Evolutionary conservation across 2,113 vertebrate species (phyloP).

Genomic region (Hydrochoerus hydrochaeris): DNA sequence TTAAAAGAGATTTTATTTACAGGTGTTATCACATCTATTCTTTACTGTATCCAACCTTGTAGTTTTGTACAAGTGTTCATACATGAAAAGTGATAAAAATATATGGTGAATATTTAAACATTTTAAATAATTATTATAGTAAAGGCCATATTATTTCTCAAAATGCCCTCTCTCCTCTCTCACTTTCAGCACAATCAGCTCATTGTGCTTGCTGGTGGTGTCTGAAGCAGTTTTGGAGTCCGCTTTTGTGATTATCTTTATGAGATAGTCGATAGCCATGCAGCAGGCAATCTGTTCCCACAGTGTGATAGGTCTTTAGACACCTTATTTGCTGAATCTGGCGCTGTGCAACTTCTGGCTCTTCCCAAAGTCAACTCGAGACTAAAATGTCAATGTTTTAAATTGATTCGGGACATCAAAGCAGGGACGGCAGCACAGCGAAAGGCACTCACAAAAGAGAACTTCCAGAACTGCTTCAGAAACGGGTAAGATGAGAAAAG

Average conservation of each 20-base stretch:
- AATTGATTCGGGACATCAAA: neutral
- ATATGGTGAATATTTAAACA: neutral
- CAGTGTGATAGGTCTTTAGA: neutral
- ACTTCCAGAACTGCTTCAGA: neutral
- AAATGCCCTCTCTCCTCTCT: neutral
- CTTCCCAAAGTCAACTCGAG: neutral
- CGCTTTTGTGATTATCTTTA: neutral
- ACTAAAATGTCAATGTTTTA: neutral
- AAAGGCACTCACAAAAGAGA: neutral
- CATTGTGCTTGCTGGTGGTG: neutral
- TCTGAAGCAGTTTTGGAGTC: neutral
- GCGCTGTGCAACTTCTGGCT: neutral
- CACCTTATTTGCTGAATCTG: neutral
- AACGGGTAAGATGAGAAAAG: neutral
- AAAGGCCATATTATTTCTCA: neutral
- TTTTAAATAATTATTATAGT: neutral
- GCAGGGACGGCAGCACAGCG: neutral
- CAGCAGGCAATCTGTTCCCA: neutral
- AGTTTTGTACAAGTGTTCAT: neutral
- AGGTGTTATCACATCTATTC: neutral
- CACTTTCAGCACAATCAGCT: neutral
- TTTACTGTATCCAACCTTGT: neutral
- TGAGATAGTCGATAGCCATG: neutral
- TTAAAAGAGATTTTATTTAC: neutral
- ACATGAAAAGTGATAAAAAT: neutral